Conservation (phyloP, 1,140 invertebrate species). For the Zophobas atratus region DNA sequence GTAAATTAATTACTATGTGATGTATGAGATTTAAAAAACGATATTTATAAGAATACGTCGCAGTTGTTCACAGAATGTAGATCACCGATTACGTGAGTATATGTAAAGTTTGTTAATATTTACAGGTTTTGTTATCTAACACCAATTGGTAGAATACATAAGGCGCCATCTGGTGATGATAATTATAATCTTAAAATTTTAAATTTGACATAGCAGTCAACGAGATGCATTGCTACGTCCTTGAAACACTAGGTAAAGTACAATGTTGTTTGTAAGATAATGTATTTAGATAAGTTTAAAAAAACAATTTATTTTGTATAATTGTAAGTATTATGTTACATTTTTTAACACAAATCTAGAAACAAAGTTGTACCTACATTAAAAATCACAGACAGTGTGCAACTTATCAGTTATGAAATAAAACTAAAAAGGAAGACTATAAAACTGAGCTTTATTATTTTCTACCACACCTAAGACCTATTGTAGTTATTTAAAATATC, state of each 20-base stretch:
- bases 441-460: constrained; percentile 28
- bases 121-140: too few species aligned
- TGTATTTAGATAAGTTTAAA: constrained; percentile 30
- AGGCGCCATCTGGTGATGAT: too few species aligned
- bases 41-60: background rate
- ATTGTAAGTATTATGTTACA: constrained; percentile 22
- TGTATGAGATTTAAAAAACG: background rate
- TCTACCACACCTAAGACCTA: too few species aligned
- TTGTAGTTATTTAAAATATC: too few species aligned
- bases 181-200: too few species aligned
- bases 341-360: constrained; percentile 25
- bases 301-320: constrained; percentile 42
- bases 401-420: constrained; percentile 31
- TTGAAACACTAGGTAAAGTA: constrained; percentile 2
- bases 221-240: too few species aligned
- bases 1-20: constrained; percentile 9
- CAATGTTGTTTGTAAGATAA: constrained; percentile 28
- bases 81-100: background rate
- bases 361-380: constrained; percentile 22
- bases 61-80: background rate
- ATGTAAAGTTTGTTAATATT: background rate
- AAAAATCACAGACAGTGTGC: constrained; percentile 38
- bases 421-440: constrained; percentile 37
- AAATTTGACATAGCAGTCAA: too few species aligned
- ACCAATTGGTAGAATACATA: too few species aligned